A percentile compares a stretch with the other conserved stretches of the same genome.
Evolutionary conservation across 2,797 vertebrate species (phyloP).

Genomic region (Lepilemur septentrionalis): DNA sequence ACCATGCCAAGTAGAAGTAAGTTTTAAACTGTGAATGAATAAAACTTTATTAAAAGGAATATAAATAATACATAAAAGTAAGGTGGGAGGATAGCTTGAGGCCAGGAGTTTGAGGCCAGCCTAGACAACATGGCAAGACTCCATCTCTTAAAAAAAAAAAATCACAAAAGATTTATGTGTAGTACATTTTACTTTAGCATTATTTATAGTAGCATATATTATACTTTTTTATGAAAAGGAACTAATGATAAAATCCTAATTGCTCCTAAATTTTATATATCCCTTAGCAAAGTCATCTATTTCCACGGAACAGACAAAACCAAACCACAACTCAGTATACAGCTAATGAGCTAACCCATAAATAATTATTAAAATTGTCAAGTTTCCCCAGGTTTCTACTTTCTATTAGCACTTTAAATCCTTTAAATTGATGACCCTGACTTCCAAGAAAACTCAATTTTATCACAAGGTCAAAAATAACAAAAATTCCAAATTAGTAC

Average conservation of each 20-base stretch:
- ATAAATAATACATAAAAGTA: too few relatives aligned
- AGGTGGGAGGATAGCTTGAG: too few relatives aligned
- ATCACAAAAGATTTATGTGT: background rate
- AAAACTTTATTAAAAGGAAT: background rate
- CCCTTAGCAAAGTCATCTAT: background rate
- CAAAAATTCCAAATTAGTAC: background rate
- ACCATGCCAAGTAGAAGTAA: too few relatives aligned
- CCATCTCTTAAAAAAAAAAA: background rate
- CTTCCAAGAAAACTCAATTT: background rate
- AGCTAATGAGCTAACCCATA: background rate
- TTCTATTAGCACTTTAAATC: background rate
- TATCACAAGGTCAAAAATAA: background rate
- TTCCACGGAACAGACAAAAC: background rate
- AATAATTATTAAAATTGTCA: background rate
- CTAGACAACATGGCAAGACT: too few relatives aligned
- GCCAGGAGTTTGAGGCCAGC: too few relatives aligned
- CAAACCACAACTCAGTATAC: background rate
- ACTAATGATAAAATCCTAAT: conserved; percentile 26
- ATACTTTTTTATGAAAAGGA: background rate
- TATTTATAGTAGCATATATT: background rate
- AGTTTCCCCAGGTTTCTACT: background rate
- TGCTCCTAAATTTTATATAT: background rate
- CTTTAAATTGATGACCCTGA: background rate
- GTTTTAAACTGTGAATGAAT: conserved; percentile 1
- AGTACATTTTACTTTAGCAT: background rate